Conservation (phyloP, 2,888 invertebrate species). For the Quadroppia sp. region DNA sequence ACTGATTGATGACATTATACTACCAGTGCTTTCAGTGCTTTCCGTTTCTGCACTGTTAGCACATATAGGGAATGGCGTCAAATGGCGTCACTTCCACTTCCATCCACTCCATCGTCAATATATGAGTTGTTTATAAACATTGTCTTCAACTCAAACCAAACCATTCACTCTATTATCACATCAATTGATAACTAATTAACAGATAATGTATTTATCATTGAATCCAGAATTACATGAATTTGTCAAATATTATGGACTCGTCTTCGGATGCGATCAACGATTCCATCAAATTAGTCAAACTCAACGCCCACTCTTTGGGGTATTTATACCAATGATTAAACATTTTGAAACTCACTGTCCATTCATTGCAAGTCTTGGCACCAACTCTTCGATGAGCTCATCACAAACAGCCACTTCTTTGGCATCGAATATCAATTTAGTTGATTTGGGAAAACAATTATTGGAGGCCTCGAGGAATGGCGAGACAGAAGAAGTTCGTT, state of each 20-base stretch:
- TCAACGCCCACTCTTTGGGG: neutral
- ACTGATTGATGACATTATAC: neutral
- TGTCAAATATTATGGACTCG: neutral
- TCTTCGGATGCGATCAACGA: neutral
- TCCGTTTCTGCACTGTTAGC: neutral
- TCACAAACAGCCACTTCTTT: neutral
- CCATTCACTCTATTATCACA: no score
- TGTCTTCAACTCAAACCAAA: no score
- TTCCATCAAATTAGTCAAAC: conserved; percentile 10
- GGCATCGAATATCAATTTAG: conserved; percentile 40
- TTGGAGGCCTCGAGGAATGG: conserved; percentile 74
- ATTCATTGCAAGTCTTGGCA: neutral
- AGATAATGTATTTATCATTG: neutral
- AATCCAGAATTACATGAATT: neutral
- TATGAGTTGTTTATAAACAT: neutral
- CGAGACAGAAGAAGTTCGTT: conserved; percentile 68
- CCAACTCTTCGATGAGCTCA: neutral
- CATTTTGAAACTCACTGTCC: neutral
- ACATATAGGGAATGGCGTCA: neutral
- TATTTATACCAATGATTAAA: neutral
- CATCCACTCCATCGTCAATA: neutral
- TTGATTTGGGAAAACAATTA: conserved; percentile 76
- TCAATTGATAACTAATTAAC: neutral
- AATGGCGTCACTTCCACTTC: conserved; percentile 22
- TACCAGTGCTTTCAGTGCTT: no score